Evolutionary conservation across 2,113 vertebrate genomes (phyloP), one percentile per base, ranked within the genome.

Genomic region (Brachirus orientalis): DNA sequence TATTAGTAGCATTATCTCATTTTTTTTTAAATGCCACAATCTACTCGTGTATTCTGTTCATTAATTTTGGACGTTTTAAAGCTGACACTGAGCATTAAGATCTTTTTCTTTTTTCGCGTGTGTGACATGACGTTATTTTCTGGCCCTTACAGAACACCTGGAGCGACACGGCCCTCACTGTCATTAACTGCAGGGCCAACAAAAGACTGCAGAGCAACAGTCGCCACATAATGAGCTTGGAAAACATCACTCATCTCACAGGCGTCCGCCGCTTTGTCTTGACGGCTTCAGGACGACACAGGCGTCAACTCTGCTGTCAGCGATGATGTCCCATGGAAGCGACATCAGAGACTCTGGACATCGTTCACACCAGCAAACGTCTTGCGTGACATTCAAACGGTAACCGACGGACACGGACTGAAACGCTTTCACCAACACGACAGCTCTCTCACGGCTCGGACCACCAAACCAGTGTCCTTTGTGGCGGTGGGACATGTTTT

Each of bases 401-500:
- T 62, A 66, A 59, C 54, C n/a, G 68, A 43, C 10, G 61, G 80
- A 69, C 1, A 61, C 51, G 0, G 53, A 72, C 60, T 61, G 50
- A 80, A 76, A 77, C 45, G 10, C 12, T 66, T 72, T 18, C 68
- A 50, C 19, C 57, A 3, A 38, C 64, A 68, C 45, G 77, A 75
- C 72, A 56, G 77, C 70, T 84, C 80, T 80, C 78, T 86, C 84
- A 85, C 8, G 56, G 41, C 38, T 37, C 13, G 73, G 75, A 80
- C 75, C 79, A 76, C 80, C 74, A 68, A 66, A 69, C 76, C 53
- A 46, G 76, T 41, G 71, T 45, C 79, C 77, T 86, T 88, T 90
- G 88, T 85, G 74, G 35, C 0, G n/a, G n/a, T n/a, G 17, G 0
- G 73, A 51, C 79, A 85, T 82, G 47, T 77, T 83, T 72, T 51